Evolutionary conservation across 2,113 vertebrate species (phyloP), one percentile per base, ranked within the genome.

Genomic region (Laterallus jamaicensis): DNA sequence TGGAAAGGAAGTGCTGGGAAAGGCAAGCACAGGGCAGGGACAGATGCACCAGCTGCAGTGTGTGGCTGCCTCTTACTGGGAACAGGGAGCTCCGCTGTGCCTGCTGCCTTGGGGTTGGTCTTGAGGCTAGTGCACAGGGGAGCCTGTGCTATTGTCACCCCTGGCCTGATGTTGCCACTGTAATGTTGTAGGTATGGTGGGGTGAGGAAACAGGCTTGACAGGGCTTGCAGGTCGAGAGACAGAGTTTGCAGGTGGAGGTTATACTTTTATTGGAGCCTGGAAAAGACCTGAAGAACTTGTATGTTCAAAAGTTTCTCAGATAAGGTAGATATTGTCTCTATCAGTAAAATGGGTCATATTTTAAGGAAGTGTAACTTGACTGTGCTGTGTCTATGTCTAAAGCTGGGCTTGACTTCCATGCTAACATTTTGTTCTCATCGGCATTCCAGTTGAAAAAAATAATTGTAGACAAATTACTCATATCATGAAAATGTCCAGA

Each of bases 11-110:
- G 32, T 3, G 16, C 11, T 62, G 40, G 49, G 40, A 69, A 69
- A 47, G 28, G 35, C 0, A 5, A 66, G 69, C 50, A 3, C 42
- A 19, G 49, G 21, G 35, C 26, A 24, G 42, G 58, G 35, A 10
- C 4, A 5, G 32, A 8, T 15, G 37, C 21, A 28, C 16, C 26
- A 39, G 28, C 67, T 62, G 47, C 4, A 15, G 6, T 28, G 39
- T 28, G 18, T n/a, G 55, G 16, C 21, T 50, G 32, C 15, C 25
- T 40, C 37, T 42, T 42, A 5, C 52, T 18, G 40, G 71, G 24
- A 50, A 31, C 2, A 14, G 58, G 58, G 17, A 44, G 31, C 73
- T 28, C 25, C 0, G 0, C 40, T 49, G 56, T 20, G n/a, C 20
- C 31, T 37, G 52, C 39, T 77, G 77, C 31, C 29, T 52, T 28